Base-by-base conservation (phyloP, 1,140 invertebrate genomes). In the Camponotus vicinus region DNA sequence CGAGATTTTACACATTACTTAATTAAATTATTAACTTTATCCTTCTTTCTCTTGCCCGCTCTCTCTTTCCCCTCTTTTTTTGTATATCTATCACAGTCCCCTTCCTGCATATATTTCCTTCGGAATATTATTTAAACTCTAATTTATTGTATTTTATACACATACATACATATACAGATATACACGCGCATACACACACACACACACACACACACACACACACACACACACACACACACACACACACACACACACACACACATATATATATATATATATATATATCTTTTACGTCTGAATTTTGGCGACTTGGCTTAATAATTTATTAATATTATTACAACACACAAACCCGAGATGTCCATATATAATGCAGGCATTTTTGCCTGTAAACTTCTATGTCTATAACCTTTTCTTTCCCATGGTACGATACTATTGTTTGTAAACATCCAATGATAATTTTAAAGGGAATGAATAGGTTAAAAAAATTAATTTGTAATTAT, bases 1-100 rank as follows among this genome's bases (percentile, higher is more conserved):
- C 83, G 87, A 92, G 89, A 91, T 86, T 27, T 88, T 86, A 87
- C 88, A 88, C 9, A 52, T 91, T 93, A 93, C 91, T 93, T 93
- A 93, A 93, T 93, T 94, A 94, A 94, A 93, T 93, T 94, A 94
- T 93, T 94, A 86, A 94, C 89, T 91, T 88, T 86, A 90, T 90
- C 34, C 59, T 32, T 88, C 85, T 89, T 84, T 69, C 84, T 86
- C 18, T 69, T 67, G 52, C 45, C 86, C 21, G 8, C 27, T 70
- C 52, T 32, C 11, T 13, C 34, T 45, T 11, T 37, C 27, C 21
- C 32, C 27, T 42, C 6, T 18, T 27, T 88, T 90, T 85, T 91
- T 91, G 82, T 93, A 92, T 85, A 86, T 88, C 91, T 92, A 91
- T 92, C 92, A 90, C 42, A 4, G 5, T 13, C 6, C 5, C 7